Percentiles rank a stretch among this genome's conserved stretches.
Conservation (phyloP, 92 coral and sea anemone genomes). For the Pocillopora grandis region DNA sequence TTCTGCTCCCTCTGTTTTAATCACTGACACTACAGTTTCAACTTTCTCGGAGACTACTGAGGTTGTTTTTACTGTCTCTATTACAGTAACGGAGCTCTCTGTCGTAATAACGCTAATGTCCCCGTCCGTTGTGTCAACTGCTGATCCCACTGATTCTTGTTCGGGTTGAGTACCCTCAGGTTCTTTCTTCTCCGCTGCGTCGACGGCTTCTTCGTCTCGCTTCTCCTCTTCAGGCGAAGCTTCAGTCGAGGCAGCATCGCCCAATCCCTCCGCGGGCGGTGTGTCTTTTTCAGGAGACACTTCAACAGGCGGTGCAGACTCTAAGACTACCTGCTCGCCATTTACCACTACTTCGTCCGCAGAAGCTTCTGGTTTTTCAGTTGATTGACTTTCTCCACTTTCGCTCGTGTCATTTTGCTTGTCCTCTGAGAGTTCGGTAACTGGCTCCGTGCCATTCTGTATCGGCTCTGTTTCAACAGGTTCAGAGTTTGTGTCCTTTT, state of each 20-base stretch:
- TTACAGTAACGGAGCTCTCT: slow-evolving; percentile 14
- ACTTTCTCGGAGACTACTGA: slow-evolving; percentile 15
- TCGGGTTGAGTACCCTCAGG: neutral
- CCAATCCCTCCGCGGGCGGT: neutral
- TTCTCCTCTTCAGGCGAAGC: neutral
- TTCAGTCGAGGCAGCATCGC: neutral
- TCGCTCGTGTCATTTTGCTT: neutral
- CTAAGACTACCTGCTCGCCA: slow-evolving; percentile 20
- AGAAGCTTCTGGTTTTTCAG: neutral
- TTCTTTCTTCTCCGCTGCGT: neutral
- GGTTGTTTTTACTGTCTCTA: slow-evolving; percentile 3
- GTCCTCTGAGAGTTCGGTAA: slow-evolving; percentile 3
- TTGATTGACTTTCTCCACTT: neutral
- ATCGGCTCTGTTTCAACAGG: too few relatives aligned
- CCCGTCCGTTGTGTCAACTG: slow-evolving; percentile 19
- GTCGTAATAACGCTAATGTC: slow-evolving; percentile 9
- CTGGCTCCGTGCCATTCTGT: neutral
- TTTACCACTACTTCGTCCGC: slow-evolving; percentile 13
- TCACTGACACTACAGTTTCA: slow-evolving; percentile 27
- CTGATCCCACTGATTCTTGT: slow-evolving; percentile 25
- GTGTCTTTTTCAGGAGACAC: slow-evolving; percentile 1
- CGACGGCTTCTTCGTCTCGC: neutral
- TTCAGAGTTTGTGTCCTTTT: neutral
- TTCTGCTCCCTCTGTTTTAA: slow-evolving; percentile 10
- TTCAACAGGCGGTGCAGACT: slow-evolving; percentile 16